Evolutionary conservation across 2,888 invertebrate genomes (phyloP).

Genomic region (Ceriagrion tenellum): DNA sequence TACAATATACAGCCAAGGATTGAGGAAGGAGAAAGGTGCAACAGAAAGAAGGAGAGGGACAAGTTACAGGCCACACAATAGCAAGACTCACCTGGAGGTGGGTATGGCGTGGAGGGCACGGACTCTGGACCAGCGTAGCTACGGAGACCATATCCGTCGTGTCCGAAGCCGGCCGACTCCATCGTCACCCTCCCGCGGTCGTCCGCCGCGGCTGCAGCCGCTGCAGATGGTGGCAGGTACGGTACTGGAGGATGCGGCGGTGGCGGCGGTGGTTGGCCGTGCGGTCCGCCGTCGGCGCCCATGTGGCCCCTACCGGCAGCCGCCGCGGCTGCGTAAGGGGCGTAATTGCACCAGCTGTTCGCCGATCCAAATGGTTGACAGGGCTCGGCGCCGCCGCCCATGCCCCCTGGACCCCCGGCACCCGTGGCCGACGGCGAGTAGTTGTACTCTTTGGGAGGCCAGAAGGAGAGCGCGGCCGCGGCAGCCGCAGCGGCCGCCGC

Average conservation of each 20-base stretch:
- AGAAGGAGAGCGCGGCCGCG: constrained; percentile 82
- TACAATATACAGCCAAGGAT: too few species aligned
- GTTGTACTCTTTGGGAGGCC: constrained; percentile 80
- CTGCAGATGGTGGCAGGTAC: constrained; percentile 77
- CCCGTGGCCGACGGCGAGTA: constrained; percentile 77
- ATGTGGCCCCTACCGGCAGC: constrained; percentile 80
- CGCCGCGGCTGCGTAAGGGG: constrained; percentile 81
- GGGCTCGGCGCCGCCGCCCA: constrained; percentile 74
- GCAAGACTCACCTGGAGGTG: constrained; percentile 86
- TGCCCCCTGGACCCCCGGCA: constrained; percentile 71
- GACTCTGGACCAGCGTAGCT: constrained; percentile 87
- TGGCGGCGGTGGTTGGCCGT: constrained; percentile 73
- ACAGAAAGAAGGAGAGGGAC: constrained; percentile 71
- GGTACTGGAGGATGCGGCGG: constrained; percentile 77
- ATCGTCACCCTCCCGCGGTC: constrained; percentile 79
- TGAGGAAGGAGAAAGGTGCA: too few species aligned
- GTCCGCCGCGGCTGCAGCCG: constrained; percentile 77
- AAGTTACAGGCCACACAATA: background rate
- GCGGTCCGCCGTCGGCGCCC: constrained; percentile 75
- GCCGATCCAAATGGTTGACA: constrained; percentile 84
- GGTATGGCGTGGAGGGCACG: constrained; percentile 87
- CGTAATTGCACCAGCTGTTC: constrained; percentile 88
- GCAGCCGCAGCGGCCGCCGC: constrained; percentile 74
- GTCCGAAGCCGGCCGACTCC: constrained; percentile 82
- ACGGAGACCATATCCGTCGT: constrained; percentile 87